These are phyloP conservation scores for Drosophila quadrilineata DNA, from an alignment of 1,140 invertebrate genomes.

Conservation along the genomic window DNA sequence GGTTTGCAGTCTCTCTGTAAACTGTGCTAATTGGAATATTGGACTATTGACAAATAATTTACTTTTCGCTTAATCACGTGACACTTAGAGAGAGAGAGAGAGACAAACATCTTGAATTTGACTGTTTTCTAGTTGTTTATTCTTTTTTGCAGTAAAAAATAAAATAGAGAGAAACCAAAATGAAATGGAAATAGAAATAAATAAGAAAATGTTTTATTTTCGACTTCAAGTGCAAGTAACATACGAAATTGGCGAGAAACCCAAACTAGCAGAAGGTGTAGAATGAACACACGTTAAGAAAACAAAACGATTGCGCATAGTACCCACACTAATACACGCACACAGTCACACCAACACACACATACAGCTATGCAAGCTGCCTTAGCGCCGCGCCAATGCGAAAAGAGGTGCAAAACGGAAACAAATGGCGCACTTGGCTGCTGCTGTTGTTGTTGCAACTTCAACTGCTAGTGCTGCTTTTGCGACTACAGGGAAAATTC, in stretches of 20 bases:
- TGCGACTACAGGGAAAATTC: constrained; percentile 3
- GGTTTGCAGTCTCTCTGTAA: not conserved
- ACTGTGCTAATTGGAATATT: constrained; percentile 10
- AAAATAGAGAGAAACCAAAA: constrained; percentile 8
- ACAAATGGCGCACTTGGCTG: constrained; percentile 16
- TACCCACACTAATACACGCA: constrained; percentile 7
- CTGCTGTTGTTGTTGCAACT: constrained; percentile 12
- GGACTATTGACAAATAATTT: not conserved
- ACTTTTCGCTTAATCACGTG: constrained; percentile 11
- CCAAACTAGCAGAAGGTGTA: constrained; percentile 46
- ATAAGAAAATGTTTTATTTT: constrained; percentile 50
- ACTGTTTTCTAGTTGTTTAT: too few relatives aligned
- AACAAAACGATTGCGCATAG: constrained; percentile 23
- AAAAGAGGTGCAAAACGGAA: constrained; percentile 20
- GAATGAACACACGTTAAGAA: constrained; percentile 25
- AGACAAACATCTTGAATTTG: not conserved
- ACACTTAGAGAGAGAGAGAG: not conserved
- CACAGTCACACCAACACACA: constrained; percentile 2
- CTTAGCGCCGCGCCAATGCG: constrained; percentile 4
- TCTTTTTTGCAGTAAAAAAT: too few relatives aligned
- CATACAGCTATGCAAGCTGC: constrained; percentile 9
- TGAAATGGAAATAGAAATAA: constrained; percentile 2
- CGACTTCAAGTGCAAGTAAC: constrained; percentile 59
- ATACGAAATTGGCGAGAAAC: constrained; percentile 45
- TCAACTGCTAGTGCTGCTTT: constrained; percentile 3